phyloP scores from a whole-genome alignment of 2,888 invertebrate genomes.

The Apotomis turbidana region DNA sequence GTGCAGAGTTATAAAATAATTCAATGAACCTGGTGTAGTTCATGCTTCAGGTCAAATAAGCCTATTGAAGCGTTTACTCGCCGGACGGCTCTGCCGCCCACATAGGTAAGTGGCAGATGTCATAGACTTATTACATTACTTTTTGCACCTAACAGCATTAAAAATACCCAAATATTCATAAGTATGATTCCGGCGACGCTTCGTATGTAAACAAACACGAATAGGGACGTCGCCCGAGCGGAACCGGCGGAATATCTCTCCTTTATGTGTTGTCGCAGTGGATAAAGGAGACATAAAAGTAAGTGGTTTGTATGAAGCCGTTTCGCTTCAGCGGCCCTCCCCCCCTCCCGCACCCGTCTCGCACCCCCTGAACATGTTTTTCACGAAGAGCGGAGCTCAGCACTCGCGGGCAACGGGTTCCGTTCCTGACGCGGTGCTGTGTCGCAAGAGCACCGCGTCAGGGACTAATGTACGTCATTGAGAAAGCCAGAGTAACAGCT shows the following conservation, averaged over 20 bases:
- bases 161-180: neutral
- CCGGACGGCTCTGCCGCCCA: too few relatives aligned
- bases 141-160: too few relatives aligned
- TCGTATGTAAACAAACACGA: neutral
- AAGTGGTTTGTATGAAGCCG: slow-evolving; percentile 23
- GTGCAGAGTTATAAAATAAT: neutral
- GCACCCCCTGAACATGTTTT: neutral
- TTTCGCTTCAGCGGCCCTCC: slow-evolving; percentile 2
- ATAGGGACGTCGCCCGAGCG: neutral
- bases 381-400: neutral
- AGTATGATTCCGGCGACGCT: neutral
- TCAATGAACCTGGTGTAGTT: too few relatives aligned
- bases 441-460: too few relatives aligned
- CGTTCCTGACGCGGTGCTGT: neutral
- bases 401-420: neutral
- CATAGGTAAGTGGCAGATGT: too few relatives aligned
- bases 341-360: neutral
- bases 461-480: too few relatives aligned
- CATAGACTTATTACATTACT: too few relatives aligned
- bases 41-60: too few relatives aligned
- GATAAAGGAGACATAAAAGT: slow-evolving; percentile 30
- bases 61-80: too few relatives aligned
- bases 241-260: slow-evolving; percentile 1
- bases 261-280: slow-evolving; percentile 25
- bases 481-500: too few relatives aligned